These are phyloP conservation scores for Oceanodroma tethys DNA, from an alignment of 2,113 vertebrate genomes.

Conservation along the genomic window DNA sequence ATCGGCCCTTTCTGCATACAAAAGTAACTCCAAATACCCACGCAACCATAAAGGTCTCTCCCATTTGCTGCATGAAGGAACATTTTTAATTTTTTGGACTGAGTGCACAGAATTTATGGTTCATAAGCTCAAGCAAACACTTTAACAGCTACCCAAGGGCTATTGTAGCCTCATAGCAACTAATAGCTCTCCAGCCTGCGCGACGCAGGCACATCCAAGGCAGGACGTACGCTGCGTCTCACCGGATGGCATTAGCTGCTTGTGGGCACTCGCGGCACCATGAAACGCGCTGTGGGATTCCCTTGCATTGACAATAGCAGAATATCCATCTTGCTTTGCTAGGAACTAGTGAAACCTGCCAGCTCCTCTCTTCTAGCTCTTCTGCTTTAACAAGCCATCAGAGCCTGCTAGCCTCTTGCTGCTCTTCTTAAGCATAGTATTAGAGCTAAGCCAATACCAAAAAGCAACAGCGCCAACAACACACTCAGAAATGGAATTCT, in stretches of 20 bases:
- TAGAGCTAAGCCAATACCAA: background rate
- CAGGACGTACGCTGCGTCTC: accelerated
- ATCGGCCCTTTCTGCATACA: background rate
- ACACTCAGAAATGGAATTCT: background rate
- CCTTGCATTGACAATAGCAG: background rate
- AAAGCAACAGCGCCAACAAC: background rate
- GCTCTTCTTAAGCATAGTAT: background rate
- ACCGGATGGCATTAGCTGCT: accelerated
- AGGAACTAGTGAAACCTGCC: background rate
- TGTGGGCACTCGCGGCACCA: accelerated
- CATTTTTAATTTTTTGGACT: background rate
- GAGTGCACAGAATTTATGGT: background rate
- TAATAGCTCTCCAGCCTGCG: background rate
- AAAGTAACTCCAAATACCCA: background rate
- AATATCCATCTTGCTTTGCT: background rate
- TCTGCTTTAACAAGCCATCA: background rate
- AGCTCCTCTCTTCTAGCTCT: background rate
- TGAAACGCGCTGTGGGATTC: accelerated
- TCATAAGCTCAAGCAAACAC: background rate
- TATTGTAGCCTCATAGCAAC: background rate
- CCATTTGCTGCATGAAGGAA: background rate
- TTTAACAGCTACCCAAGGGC: background rate
- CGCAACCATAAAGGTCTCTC: accelerated
- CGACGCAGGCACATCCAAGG: background rate
- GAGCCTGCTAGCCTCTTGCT: background rate